A percentile compares a stretch with the other conserved stretches of the same genome.
Conservation (phyloP, 1,140 invertebrate genomes). For the Globodera rostochiensis region DNA sequence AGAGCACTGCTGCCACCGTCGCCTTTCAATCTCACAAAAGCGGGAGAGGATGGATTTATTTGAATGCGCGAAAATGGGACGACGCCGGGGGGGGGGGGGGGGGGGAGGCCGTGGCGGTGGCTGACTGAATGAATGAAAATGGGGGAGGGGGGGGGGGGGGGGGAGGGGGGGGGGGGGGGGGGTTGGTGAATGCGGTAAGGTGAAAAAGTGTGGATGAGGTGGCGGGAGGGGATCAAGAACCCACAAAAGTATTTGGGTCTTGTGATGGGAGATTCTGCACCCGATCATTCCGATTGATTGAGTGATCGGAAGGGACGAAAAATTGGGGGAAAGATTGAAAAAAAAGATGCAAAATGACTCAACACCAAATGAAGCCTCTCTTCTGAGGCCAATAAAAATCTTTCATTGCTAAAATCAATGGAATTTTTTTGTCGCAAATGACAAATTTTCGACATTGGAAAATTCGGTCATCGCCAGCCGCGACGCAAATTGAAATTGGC, state of each 20-base stretch:
- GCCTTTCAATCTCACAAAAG: neutral
- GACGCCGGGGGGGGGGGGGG: neutral
- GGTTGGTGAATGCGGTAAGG: neutral
- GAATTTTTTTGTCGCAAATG: too few relatives aligned
- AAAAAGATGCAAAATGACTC: too few relatives aligned
- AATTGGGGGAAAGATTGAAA: too few relatives aligned
- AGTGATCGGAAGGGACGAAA: too few relatives aligned
- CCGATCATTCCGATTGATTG: too few relatives aligned
- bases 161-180: neutral
- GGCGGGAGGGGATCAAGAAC: neutral
- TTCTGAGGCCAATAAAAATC: too few relatives aligned
- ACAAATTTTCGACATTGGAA: too few relatives aligned
- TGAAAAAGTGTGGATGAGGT: neutral
- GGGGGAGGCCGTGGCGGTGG: neutral
- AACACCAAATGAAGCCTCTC: too few relatives aligned
- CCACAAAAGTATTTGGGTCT: neutral
- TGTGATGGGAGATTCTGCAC: neutral
- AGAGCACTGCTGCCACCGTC: neutral
- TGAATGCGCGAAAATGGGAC: conserved; percentile 15
- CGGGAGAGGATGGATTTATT: conserved; percentile 16
- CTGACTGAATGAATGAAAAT: neutral
- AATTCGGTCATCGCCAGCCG: too few relatives aligned
- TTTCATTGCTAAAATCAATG: too few relatives aligned
- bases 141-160: neutral
- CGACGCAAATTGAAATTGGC: too few relatives aligned